These are phyloP conservation scores for Ptiloglossa arizonensis DNA, from an alignment of 1,140 invertebrate genomes.

Conservation along the genomic window DNA sequence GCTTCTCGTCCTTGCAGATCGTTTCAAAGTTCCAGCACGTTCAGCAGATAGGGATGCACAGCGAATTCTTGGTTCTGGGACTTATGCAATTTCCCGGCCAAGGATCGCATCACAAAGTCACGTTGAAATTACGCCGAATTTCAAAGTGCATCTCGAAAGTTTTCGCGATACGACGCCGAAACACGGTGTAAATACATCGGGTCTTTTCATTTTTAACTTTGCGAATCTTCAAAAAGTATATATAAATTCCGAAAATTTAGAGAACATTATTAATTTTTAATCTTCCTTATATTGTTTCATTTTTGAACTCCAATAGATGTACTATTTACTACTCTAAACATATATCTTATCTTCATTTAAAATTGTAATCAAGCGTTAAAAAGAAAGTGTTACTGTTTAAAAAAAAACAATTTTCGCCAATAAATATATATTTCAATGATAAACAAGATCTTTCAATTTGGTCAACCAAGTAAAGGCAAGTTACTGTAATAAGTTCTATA, in stretches of 20 bases:
- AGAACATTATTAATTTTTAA: not conserved
- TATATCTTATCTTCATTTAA: too few relatives aligned
- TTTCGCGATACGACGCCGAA: not conserved
- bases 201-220: not conserved
- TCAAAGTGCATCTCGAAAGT: not conserved
- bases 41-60: not conserved
- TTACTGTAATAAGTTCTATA: too few relatives aligned
- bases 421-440: too few relatives aligned
- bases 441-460: too few relatives aligned
- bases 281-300: too few relatives aligned
- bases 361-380: too few relatives aligned
- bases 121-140: slow-evolving; percentile 14
- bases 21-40: slow-evolving; percentile 50
- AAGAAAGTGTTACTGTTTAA: too few relatives aligned
- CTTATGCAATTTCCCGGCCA: slow-evolving; percentile 33
- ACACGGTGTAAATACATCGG: not conserved
- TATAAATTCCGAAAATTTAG: not conserved
- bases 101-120: not conserved
- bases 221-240: not conserved
- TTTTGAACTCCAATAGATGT: too few relatives aligned
- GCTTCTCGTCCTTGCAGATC: not conserved
- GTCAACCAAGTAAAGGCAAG: too few relatives aligned
- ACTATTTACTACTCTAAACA: too few relatives aligned
- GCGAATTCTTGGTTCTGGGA: slow-evolving; percentile 16
- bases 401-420: too few relatives aligned